A percentile compares a stretch with the other conserved stretches of the same genome.
phyloP scores from a whole-genome alignment of 2,888 invertebrate species.

The Aleiodes leptofemur region DNA sequence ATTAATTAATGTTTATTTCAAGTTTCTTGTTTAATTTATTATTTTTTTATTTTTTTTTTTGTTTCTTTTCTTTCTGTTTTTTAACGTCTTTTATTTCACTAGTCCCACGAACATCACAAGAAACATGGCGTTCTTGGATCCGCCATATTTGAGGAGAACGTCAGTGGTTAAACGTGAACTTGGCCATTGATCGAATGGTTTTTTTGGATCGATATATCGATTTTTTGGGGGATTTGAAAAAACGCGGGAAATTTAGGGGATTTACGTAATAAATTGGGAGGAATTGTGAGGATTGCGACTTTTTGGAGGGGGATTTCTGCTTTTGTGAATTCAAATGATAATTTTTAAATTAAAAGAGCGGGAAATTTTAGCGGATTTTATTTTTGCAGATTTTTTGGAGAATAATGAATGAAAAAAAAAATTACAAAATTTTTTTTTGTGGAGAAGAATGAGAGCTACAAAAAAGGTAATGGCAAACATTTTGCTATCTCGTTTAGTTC shows the following conservation, averaged over 20 bases:
- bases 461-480: no score
- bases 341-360: no score
- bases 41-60: conserved; percentile 50
- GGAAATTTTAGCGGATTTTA: no score
- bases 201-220: neutral
- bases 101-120: conserved; percentile 73
- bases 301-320: neutral
- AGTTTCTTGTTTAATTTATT: no score
- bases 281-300: neutral
- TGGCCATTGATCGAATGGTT: conserved; percentile 45
- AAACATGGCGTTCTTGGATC: conserved; percentile 73
- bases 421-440: no score
- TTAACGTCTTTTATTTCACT: conserved; percentile 61
- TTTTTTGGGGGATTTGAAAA: neutral
- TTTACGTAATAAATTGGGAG: neutral
- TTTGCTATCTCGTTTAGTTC: no score
- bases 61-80: conserved; percentile 53
- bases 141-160: conserved; percentile 74
- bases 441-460: no score
- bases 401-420: no score
- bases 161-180: conserved; percentile 66
- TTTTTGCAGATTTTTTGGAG: no score
- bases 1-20: conserved; percentile 3
- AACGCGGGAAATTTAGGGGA: neutral
- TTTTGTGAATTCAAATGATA: no score